These are phyloP conservation scores for Malurus cyaneus DNA, from an alignment of 2,113 vertebrate species.

Conservation along the genomic window DNA sequence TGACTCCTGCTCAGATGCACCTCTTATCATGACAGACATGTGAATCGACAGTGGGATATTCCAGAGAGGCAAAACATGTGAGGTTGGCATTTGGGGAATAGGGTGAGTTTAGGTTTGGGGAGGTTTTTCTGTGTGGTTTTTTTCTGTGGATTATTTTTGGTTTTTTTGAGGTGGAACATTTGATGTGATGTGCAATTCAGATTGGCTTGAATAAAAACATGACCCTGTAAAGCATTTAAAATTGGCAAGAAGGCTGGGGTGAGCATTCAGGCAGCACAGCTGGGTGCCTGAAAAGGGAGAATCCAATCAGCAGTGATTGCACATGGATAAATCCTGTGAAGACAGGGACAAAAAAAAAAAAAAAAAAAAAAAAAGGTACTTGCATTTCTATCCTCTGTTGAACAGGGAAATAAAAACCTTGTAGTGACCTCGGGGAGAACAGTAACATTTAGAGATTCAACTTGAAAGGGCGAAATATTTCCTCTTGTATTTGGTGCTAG, in stretches of 20 bases:
- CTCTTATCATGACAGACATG: not conserved
- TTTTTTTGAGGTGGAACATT: not conserved
- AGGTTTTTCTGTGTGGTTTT: fast-evolving
- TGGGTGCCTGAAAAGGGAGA: not conserved
- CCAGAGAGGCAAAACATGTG: not conserved
- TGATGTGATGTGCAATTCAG: not conserved
- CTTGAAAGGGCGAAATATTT: not conserved
- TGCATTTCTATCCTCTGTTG: not conserved
- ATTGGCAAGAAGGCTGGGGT: not conserved
- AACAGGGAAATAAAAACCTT: not conserved
- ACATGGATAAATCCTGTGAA: not conserved
- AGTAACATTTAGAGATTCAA: not conserved
- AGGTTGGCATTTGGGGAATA: fast-evolving
- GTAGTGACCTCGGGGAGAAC: not conserved
- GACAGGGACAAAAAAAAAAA: not conserved
- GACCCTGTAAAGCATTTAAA: not conserved
- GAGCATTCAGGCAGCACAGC: slow-evolving; percentile 14
- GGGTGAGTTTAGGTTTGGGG: not conserved
- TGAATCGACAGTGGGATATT: not conserved
- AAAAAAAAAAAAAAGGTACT: not conserved
- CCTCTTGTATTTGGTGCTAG: not conserved
- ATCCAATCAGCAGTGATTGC: not conserved
- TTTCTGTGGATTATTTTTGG: not conserved
- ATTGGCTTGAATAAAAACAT: not conserved
- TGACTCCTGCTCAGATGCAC: not conserved